These are phyloP conservation scores for Allolobophora icterica DNA, from an alignment of 2,888 invertebrate genomes.

Conservation along the genomic window DNA sequence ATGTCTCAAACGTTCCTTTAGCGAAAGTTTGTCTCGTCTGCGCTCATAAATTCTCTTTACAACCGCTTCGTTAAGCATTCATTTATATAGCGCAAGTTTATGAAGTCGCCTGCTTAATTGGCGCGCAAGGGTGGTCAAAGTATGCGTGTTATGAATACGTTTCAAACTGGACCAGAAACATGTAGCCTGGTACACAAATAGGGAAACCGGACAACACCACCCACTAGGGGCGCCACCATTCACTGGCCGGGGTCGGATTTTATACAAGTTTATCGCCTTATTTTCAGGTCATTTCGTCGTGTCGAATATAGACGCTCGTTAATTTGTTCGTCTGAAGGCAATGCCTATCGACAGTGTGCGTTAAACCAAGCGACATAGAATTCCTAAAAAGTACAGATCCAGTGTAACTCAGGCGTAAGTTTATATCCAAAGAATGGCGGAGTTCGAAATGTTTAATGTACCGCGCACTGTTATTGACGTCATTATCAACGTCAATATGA, in stretches of 20 bases:
- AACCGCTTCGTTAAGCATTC: neutral
- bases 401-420: neutral
- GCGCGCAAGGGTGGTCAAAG: neutral
- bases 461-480: conserved; percentile 7
- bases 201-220: neutral
- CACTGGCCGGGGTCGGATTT: neutral
- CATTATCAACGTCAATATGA: neutral
- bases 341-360: neutral
- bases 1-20: neutral
- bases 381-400: neutral
- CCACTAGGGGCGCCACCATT: neutral
- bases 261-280: neutral
- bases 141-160: neutral
- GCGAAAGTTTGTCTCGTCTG: neutral
- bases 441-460: neutral
- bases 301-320: neutral
- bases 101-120: neutral
- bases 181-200: neutral
- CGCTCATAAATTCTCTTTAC: conserved; percentile 7
- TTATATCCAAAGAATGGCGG: neutral
- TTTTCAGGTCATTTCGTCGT: neutral
- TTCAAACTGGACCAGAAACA: neutral
- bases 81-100: neutral
- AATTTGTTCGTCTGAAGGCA: neutral
- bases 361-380: neutral